Conservation (phyloP, 1,140 invertebrate species). For the Colletes latitarsis region DNA sequence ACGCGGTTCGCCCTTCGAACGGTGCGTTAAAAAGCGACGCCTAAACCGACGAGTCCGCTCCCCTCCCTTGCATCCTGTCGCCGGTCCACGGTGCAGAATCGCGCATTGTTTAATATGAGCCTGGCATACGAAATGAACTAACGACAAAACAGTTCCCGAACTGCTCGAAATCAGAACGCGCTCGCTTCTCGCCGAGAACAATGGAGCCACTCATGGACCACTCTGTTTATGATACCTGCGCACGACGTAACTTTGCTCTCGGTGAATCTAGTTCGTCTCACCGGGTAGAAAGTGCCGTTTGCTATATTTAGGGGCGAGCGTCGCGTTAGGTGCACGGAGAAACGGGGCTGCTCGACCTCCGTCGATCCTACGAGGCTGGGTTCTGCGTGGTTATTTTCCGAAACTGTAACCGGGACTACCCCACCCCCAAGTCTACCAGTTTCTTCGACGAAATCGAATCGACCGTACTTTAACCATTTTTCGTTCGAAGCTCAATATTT, state of each 20-base stretch:
- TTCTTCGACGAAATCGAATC: too few relatives aligned
- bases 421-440: too few relatives aligned
- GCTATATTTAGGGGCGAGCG: slow-evolving; percentile 8
- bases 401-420: too few relatives aligned
- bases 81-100: not conserved
- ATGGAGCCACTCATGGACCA: slow-evolving; percentile 29
- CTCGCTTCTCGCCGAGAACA: slow-evolving; percentile 44
- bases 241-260: slow-evolving; percentile 53
- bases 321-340: not conserved
- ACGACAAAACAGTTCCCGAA: slow-evolving; percentile 18
- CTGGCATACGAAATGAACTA: slow-evolving; percentile 2
- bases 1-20: slow-evolving; percentile 22
- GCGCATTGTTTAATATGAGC: slow-evolving; percentile 12
- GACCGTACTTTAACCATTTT: too few relatives aligned
- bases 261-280: slow-evolving; percentile 39
- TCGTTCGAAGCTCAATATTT: too few relatives aligned
- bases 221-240: slow-evolving; percentile 46
- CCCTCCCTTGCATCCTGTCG: not conserved
- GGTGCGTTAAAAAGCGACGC: slow-evolving; percentile 26
- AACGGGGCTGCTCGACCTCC: not conserved
- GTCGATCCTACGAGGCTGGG: not conserved
- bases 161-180: slow-evolving; percentile 40
- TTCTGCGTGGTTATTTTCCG: too few relatives aligned
- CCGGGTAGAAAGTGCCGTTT: slow-evolving; percentile 45
- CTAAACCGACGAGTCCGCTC: slow-evolving; percentile 30